Evolutionary conservation across 30 jellyfish, hydroid and myxozoan genomes (phyloP).

Genomic region (Sanderia malayensis): DNA sequence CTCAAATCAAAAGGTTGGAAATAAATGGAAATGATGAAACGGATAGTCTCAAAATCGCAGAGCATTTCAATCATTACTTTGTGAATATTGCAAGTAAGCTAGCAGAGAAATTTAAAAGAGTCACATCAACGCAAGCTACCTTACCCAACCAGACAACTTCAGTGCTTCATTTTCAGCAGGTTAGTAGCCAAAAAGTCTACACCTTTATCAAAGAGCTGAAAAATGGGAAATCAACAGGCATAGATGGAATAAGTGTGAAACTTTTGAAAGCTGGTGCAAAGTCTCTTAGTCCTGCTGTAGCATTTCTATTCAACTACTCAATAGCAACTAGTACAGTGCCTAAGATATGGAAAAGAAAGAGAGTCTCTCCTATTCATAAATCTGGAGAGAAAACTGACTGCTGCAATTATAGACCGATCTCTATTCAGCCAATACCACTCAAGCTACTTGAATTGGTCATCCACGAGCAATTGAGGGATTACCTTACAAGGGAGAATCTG

Average conservation of each 20-base stretch:
- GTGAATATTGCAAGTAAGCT: constrained; percentile 48
- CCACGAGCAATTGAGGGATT: constrained; percentile 40
- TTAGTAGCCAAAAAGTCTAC: constrained; percentile 21
- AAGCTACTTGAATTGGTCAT: constrained; percentile 37
- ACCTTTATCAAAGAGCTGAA: constrained; percentile 22
- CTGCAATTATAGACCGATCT: constrained; percentile 35
- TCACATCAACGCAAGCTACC: too few species aligned
- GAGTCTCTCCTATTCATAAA: constrained; percentile 18
- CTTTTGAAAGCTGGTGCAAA: constrained; percentile 40
- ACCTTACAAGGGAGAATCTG: constrained; percentile 30
- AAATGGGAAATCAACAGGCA: constrained; percentile 46
- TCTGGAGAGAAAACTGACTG: constrained; percentile 31
- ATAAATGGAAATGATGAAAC: constrained; percentile 13
- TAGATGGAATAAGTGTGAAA: constrained; percentile 38
- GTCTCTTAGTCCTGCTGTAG: constrained; percentile 13
- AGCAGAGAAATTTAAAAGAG: constrained; percentile 31
- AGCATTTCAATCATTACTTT: constrained; percentile 26
- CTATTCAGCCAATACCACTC: constrained; percentile 33
- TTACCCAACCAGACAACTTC: too few species aligned
- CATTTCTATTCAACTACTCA: background rate
- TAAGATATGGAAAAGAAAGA: constrained; percentile 25
- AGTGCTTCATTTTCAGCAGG: constrained; percentile 26
- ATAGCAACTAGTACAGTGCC: constrained; percentile 18
- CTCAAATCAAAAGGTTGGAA: background rate
- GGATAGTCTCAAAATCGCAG: constrained; percentile 11